Evolutionary conservation across 2,113 vertebrate genomes (phyloP).

Genomic region (Macquaria ambigua): DNA sequence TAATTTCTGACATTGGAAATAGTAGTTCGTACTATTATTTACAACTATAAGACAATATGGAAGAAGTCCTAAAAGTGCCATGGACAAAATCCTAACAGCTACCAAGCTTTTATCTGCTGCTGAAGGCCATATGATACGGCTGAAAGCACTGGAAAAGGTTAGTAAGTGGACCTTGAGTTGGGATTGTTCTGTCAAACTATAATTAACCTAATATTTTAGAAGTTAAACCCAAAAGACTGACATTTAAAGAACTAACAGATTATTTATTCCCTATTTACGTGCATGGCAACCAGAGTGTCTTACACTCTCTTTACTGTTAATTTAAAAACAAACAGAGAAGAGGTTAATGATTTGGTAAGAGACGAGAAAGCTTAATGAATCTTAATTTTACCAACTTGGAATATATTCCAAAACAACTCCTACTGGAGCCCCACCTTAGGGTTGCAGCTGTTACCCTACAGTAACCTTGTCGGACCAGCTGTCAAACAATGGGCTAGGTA

Average conservation of each 20-base stretch:
- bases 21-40: not conserved
- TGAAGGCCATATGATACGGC: not conserved
- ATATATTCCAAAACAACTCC: not conserved
- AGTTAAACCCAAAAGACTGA: not conserved
- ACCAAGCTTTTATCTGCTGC: not conserved
- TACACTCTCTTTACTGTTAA: not conserved
- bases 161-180: not conserved
- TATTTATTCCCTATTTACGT: not conserved
- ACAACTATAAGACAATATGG: not conserved
- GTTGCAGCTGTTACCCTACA: not conserved
- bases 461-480: slow-evolving; percentile 44
- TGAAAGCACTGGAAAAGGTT: not conserved
- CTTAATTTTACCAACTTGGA: not conserved
- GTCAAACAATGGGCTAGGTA: slow-evolving; percentile 24
- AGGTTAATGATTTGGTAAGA: not conserved
- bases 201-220: not conserved
- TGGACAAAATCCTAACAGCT: not conserved
- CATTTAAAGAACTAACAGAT: not conserved
- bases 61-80: not conserved
- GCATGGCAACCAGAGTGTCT: not conserved
- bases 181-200: not conserved
- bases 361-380: not conserved
- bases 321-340: not conserved
- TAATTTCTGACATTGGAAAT: not conserved
- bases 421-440: not conserved